Conservation (phyloP, 1,140 invertebrate species). For the Diachasma alloeum region DNA sequence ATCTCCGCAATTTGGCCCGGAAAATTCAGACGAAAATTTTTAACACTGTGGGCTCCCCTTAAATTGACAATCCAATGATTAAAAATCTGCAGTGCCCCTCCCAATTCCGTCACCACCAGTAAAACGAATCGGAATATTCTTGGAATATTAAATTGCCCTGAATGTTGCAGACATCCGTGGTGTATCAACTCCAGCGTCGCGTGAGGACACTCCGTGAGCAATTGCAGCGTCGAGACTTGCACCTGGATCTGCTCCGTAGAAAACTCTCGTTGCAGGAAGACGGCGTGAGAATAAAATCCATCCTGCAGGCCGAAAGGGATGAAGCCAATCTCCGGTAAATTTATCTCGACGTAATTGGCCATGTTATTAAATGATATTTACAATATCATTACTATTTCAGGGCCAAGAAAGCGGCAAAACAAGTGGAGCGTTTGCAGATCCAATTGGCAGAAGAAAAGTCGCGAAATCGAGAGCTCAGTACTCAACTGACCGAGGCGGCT, state of each 20-base stretch:
- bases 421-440: slow-evolving; percentile 76
- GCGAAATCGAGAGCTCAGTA: slow-evolving; percentile 78
- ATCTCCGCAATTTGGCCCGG: too few relatives aligned
- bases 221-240: slow-evolving; percentile 88
- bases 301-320: slow-evolving; percentile 75
- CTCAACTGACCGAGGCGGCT: slow-evolving; percentile 80
- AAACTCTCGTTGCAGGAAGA: slow-evolving; percentile 86
- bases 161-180: slow-evolving; percentile 75
- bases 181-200: slow-evolving; percentile 84
- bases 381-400: slow-evolving; percentile 41
- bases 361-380: neutral
- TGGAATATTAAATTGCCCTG: neutral
- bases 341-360: neutral
- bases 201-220: slow-evolving; percentile 86
- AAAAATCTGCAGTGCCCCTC: too few relatives aligned
- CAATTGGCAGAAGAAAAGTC: slow-evolving; percentile 77
- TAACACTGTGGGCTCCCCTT: too few relatives aligned
- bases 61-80: too few relatives aligned
- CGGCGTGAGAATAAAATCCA: slow-evolving; percentile 72
- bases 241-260: slow-evolving; percentile 86
- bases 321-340: slow-evolving; percentile 74
- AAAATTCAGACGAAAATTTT: too few relatives aligned
- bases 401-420: slow-evolving; percentile 78
- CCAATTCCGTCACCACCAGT: too few relatives aligned
- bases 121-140: too few relatives aligned